Percentiles rank a stretch among this genome's conserved stretches.
Evolutionary conservation across 2,113 vertebrate genomes (phyloP).

Genomic region (Carassius carassius): DNA sequence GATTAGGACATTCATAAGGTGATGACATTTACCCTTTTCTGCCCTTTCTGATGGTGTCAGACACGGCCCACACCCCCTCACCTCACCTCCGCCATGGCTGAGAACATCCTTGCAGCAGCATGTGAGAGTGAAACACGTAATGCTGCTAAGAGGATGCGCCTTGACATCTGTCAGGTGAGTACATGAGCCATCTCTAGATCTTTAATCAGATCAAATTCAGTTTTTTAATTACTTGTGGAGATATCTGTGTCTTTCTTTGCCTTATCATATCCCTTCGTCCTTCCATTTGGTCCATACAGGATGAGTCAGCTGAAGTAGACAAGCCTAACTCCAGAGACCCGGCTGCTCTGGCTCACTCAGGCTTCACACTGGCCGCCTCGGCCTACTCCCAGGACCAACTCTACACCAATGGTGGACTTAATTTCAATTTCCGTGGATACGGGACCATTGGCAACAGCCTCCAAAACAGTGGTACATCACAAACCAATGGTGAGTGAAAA

Average conservation of each 20-base stretch:
- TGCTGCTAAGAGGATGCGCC: constrained; percentile 97
- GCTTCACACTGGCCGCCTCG: constrained; percentile 88
- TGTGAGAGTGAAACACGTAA: constrained; percentile 96
- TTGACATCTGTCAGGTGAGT: constrained; percentile 89
- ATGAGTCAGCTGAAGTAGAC: constrained; percentile 83
- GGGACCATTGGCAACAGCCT: constrained; percentile 83
- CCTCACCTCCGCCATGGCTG: constrained; percentile 98
- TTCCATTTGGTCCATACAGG: constrained; percentile 69
- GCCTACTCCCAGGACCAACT: constrained; percentile 94
- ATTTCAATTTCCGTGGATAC: constrained; percentile 92
- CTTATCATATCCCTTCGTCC: not conserved
- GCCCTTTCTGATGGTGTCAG: constrained; percentile 67
- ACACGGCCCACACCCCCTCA: constrained; percentile 95
- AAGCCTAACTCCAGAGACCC: constrained; percentile 85
- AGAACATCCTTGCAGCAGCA: constrained; percentile 96
- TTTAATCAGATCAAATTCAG: not conserved
- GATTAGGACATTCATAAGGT: not conserved
- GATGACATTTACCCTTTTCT: not conserved
- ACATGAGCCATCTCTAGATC: constrained; percentile 16
- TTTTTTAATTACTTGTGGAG: not conserved
- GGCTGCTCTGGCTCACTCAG: constrained; percentile 82
- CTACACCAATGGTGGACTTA: constrained; percentile 96
- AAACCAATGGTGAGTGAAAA: constrained; percentile 87
- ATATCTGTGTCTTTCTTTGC: not conserved
- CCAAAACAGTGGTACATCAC: constrained; percentile 82